Evolutionary conservation across 2,797 vertebrate species (phyloP).

Genomic region (Lutjanus campechanus): DNA sequence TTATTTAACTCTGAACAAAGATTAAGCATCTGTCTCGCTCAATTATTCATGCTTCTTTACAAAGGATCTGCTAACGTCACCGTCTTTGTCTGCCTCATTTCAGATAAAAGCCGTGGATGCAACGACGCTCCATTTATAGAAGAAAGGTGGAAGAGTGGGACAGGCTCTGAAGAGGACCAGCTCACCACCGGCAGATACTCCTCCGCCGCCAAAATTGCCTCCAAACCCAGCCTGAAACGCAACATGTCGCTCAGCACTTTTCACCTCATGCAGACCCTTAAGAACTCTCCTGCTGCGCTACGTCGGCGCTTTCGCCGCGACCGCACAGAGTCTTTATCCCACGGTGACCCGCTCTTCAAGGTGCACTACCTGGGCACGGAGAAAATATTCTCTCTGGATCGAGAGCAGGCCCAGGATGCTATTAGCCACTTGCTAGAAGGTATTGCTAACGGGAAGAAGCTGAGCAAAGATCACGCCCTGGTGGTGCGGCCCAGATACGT

Average conservation of each 20-base stretch:
- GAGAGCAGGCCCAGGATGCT: slow-evolving; percentile 86
- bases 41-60: slow-evolving; percentile 15
- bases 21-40: not conserved
- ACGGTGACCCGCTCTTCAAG: slow-evolving; percentile 89
- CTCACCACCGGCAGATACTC: slow-evolving; percentile 5
- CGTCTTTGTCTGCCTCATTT: slow-evolving; percentile 31
- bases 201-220: not conserved
- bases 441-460: slow-evolving; percentile 76
- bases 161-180: slow-evolving; percentile 51
- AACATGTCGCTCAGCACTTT: slow-evolving; percentile 84
- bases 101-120: slow-evolving; percentile 77
- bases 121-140: slow-evolving; percentile 48
- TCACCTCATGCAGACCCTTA: slow-evolving; percentile 88
- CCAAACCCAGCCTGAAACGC: slow-evolving; percentile 42
- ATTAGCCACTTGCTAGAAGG: slow-evolving; percentile 82
- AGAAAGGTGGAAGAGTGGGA: slow-evolving; percentile 60
- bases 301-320: slow-evolving; percentile 86
- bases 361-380: slow-evolving; percentile 88
- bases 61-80: slow-evolving; percentile 24
- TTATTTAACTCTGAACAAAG: not conserved
- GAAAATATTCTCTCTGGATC: slow-evolving; percentile 88
- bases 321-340: slow-evolving; percentile 86
- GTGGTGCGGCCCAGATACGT: slow-evolving; percentile 88
- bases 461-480: slow-evolving; percentile 86
- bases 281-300: slow-evolving; percentile 86